A percentile compares a stretch with the other conserved stretches of the same genome.
phyloP scores from a whole-genome alignment of 2,888 invertebrate genomes.

The Drosophila colorata region DNA sequence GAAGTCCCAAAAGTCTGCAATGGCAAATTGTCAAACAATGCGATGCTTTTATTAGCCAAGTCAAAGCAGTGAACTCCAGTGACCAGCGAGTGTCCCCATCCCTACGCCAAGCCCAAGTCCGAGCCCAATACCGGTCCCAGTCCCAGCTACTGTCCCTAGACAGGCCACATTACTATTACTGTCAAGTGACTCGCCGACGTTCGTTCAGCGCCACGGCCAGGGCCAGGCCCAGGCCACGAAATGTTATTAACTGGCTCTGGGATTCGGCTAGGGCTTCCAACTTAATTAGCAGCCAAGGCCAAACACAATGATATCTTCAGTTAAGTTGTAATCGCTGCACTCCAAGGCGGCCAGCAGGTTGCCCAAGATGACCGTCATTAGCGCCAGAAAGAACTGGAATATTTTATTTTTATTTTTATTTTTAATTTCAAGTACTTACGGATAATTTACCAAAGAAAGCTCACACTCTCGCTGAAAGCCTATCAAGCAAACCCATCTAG shows the following conservation, averaged over 20 bases:
- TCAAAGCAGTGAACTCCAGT: constrained; percentile 27
- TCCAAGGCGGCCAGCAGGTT: constrained; percentile 12
- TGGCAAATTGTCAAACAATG: constrained; percentile 70
- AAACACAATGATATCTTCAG: constrained; percentile 23
- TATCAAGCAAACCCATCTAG: neutral
- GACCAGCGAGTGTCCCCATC: constrained; percentile 1
- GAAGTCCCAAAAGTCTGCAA: constrained; percentile 59
- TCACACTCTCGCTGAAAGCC: neutral
- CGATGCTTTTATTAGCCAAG: constrained; percentile 58
- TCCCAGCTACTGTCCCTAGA: constrained; percentile 38
- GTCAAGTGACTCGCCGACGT: constrained; percentile 44
- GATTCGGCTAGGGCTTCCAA: constrained; percentile 24
- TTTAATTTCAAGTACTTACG: neutral
- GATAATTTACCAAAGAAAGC: neutral
- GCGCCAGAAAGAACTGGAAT: neutral
- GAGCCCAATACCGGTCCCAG: neutral
- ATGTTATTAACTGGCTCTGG: constrained; percentile 55
- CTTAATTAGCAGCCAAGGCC: constrained; percentile 57
- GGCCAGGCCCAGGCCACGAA: constrained; percentile 17
- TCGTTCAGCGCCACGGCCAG: neutral
- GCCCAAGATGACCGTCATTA: constrained; percentile 28
- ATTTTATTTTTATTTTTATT: constrained; percentile 2
- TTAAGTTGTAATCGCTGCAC: constrained; percentile 30
- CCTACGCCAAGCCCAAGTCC: neutral
- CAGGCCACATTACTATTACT: constrained; percentile 58